Percentiles rank a stretch among this genome's conserved stretches.
phyloP scores from a whole-genome alignment of 2,113 vertebrate genomes.

The Boleophthalmus pectinirostris region DNA sequence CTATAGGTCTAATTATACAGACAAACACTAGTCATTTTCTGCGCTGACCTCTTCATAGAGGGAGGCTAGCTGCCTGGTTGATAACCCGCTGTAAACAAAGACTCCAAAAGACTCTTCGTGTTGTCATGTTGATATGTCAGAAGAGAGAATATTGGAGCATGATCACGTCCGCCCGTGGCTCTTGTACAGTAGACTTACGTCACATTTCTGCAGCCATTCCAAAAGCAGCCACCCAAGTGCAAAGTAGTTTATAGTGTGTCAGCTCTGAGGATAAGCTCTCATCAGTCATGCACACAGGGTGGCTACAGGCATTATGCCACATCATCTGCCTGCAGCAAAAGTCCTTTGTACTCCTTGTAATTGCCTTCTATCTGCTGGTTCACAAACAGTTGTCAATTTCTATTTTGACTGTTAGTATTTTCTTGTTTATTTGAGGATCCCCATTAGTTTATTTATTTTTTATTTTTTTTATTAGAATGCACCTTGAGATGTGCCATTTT shows the following conservation, averaged over 20 bases:
- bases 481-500: too few species aligned
- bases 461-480: too few species aligned
- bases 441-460: too few species aligned
- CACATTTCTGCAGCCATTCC: constrained; percentile 1
- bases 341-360: too few species aligned
- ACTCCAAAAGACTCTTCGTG: background rate
- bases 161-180: background rate
- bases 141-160: background rate
- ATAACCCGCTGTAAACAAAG: background rate
- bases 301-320: too few species aligned
- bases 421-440: too few species aligned
- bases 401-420: too few species aligned
- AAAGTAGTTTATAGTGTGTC: constrained; percentile 25
- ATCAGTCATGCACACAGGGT: constrained; percentile 26
- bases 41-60: background rate
- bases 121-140: background rate
- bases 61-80: background rate
- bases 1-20: background rate
- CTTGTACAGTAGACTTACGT: background rate
- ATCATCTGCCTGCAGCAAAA: too few species aligned
- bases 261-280: constrained; percentile 20
- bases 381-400: too few species aligned
- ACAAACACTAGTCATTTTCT: background rate
- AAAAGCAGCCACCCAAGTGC: constrained; percentile 22
- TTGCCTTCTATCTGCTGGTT: too few species aligned